Evolutionary conservation across 37 sponge, comb jelly and placozoan species (phyloP), one percentile per base, ranked within the genome.

Genomic region (Aplysina aerophoba): DNA sequence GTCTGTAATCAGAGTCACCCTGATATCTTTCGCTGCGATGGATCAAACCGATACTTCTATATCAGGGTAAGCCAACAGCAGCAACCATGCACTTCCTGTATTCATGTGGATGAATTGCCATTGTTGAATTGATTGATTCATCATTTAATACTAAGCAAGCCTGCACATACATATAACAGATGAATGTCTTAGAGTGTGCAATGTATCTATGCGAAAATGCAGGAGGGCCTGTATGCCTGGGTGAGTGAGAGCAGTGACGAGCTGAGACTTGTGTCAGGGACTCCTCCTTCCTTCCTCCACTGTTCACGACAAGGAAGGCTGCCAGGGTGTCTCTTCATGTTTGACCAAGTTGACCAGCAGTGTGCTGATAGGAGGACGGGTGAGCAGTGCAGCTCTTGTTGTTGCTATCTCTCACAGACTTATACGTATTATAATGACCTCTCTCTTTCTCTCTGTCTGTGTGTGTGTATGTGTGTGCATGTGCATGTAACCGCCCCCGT

Each of bases 281-380:
- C 88, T 6, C 90, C 79, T 56, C 81, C 88, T 19, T 85, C 86
- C n/a, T 87, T 82, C 56, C 73, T 93, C 33, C 57, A 0, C 50
- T 93, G 94, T 33, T 12, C 27, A 0, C 62, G 50, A 1, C 85
- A 85, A 56, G 94, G 91, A 20, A 15, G 88, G 17, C 72, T 93
- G 21, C 88, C 91, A 0, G 94, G 94, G 3, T 93, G 94, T 60
- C 68, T 74, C 27, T 90, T 90, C 55, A n/a, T 88, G 73, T 93
- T 93, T 90, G 94, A 93, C 62, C 36, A 85, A 55, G 59, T 27
- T 20, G 79, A 84, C 33, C 40, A 15, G 0, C 94, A 90, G 58
- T 93, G 94, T 74, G 27, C 59, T 2, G 27, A 25, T 41, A 91
- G 91, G n/a, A 90, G 94, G 64, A 65, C 13, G 58, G 94, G 94